A percentile compares a stretch with the other conserved stretches of the same genome.
phyloP scores from a whole-genome alignment of 1,140 invertebrate genomes.

The Pinna nobilis region DNA sequence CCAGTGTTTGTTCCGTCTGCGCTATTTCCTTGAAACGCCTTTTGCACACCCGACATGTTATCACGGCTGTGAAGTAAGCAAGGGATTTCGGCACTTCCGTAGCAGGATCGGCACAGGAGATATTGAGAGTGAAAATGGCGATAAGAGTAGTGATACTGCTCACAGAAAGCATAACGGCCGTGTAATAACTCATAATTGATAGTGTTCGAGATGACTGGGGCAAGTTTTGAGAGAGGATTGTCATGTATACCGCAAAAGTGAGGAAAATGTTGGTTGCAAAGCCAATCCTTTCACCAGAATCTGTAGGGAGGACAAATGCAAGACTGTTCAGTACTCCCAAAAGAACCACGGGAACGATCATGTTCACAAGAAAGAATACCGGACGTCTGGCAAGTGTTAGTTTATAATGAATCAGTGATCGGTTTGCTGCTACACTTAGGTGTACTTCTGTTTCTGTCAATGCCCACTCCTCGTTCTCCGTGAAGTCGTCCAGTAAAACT shows the following conservation, averaged over 20 bases:
- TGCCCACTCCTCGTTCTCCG: slow-evolving; percentile 41
- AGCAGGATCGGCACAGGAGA: slow-evolving; percentile 32
- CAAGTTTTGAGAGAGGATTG: slow-evolving; percentile 78
- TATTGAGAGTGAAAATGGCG: slow-evolving; percentile 33
- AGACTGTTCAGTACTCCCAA: slow-evolving; percentile 77
- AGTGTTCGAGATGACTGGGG: slow-evolving; percentile 77
- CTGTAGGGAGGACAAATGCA: slow-evolving; percentile 78
- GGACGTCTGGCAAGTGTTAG: slow-evolving; percentile 55
- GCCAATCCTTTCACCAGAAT: slow-evolving; percentile 78
- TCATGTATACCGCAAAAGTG: slow-evolving; percentile 79
- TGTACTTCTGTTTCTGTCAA: background rate
- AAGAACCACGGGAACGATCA: slow-evolving; percentile 79
- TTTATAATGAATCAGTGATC: slow-evolving; percentile 38
- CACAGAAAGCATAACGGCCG: slow-evolving; percentile 33
- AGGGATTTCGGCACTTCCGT: slow-evolving; percentile 17
- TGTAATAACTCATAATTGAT: slow-evolving; percentile 70
- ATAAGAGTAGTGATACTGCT: slow-evolving; percentile 41
- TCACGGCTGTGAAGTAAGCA: slow-evolving; percentile 30
- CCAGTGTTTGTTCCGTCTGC: slow-evolving; percentile 1
- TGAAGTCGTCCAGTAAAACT: slow-evolving; percentile 22
- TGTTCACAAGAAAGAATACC: slow-evolving; percentile 77
- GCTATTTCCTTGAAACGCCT: slow-evolving; percentile 8
- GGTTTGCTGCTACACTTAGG: slow-evolving; percentile 12
- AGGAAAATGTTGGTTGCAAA: slow-evolving; percentile 78
- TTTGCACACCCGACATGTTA: slow-evolving; percentile 36